Evolutionary conservation across 2,113 vertebrate genomes (phyloP).

Genomic region (Probosciger aterrimus): DNA sequence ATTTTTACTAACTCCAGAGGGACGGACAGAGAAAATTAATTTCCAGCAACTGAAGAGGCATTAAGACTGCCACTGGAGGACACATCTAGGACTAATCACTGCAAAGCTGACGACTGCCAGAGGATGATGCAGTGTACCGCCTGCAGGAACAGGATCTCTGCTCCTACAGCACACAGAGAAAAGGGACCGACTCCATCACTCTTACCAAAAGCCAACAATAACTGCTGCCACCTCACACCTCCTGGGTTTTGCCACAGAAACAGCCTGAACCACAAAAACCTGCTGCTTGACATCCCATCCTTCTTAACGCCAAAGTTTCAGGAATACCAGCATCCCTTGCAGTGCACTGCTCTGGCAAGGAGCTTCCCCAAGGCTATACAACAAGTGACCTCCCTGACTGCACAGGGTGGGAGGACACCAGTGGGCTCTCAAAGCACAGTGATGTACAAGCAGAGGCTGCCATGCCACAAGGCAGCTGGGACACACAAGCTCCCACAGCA

Average conservation of each 20-base stretch:
- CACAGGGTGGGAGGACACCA: neutral
- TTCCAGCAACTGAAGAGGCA: neutral
- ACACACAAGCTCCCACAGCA: neutral
- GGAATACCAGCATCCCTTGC: neutral
- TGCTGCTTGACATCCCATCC: fast-evolving
- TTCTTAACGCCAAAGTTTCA: neutral
- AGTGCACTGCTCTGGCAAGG: neutral
- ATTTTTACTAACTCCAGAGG: neutral
- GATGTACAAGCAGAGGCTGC: neutral
- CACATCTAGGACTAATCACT: neutral
- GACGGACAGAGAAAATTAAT: neutral
- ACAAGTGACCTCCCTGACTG: fast-evolving
- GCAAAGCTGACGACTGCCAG: neutral
- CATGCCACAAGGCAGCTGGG: fast-evolving
- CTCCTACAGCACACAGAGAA: neutral
- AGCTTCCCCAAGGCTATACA: neutral
- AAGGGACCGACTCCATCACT: neutral
- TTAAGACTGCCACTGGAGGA: neutral
- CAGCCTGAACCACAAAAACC: neutral
- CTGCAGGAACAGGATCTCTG: neutral
- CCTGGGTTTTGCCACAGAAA: neutral
- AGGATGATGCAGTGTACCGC: neutral
- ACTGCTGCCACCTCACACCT: neutral
- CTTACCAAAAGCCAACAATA: neutral
- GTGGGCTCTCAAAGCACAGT: neutral